These are phyloP conservation scores for Spermophilus dauricus DNA, from an alignment of 2,113 vertebrate species.

Conservation along the genomic window DNA sequence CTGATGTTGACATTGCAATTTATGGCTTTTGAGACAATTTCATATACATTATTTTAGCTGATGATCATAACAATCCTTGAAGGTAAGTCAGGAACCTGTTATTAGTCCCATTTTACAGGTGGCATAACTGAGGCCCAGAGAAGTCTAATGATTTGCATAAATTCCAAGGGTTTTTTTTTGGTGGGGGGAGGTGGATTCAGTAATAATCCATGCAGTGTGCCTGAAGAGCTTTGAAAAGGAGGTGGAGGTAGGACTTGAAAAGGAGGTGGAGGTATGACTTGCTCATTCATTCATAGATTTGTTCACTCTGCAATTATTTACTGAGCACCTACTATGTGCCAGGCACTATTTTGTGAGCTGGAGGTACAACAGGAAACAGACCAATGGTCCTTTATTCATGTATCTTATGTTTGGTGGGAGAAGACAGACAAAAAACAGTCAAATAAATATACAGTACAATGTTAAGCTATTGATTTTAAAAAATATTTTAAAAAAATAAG, in stretches of 20 bases:
- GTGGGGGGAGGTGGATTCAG: neutral
- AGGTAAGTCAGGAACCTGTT: constrained; percentile 42
- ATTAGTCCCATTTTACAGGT: neutral
- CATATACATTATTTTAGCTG: neutral
- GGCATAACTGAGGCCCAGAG: neutral
- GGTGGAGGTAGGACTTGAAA: no score
- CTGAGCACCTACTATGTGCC: neutral
- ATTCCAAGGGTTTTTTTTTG: neutral
- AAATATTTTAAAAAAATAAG: neutral
- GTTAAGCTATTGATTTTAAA: neutral
- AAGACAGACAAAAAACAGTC: neutral
- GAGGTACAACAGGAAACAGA: neutral
- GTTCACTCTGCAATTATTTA: neutral
- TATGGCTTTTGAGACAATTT: neutral
- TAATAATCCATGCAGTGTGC: neutral
- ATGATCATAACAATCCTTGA: neutral
- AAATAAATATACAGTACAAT: neutral
- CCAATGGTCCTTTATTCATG: neutral
- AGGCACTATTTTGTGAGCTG: neutral
- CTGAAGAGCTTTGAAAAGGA: neutral
- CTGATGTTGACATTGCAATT: neutral
- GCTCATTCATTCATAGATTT: neutral
- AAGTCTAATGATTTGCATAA: constrained; percentile 2
- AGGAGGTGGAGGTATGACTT: no score
- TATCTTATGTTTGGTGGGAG: neutral